Evolutionary conservation across 2,113 vertebrate species (phyloP), one percentile per base, ranked within the genome.

Genomic region (Phainopepla nitens): DNA sequence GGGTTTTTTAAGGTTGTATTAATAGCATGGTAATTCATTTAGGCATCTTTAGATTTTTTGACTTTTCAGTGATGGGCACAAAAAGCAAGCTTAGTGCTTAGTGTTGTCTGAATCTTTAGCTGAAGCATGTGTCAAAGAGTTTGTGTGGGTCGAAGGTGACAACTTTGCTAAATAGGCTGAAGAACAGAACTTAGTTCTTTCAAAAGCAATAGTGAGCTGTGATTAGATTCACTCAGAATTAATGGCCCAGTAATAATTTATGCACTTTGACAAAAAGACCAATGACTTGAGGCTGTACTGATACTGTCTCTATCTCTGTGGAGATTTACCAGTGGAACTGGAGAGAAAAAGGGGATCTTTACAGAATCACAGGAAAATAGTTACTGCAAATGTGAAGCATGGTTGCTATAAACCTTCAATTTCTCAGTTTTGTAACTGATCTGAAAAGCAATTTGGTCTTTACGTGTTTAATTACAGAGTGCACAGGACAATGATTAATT

Each of bases 181-280:
- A 75, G 20, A 94, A 27, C 22, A 36, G 27, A 89, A 80, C 7
- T 47, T 69, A 69, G 51, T 78, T 66, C 47, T 70, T 94, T 82
- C 81, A 90, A 97, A 97, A 93, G 33, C 62, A 97, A 41, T 33
- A 96, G 23, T 49, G 69, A 84, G 4, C 39, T 73, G 73, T 47
- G 22, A 82, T 65, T 57, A 45, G 36, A 78, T 20, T 93, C 10
- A 76, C 10, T 33, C 62, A 66, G 81, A 92, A 83, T 65, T 83
- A 94, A 83, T 45, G 33, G 27, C n/a, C 45, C 36, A 80, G 41
- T 76, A 88, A 81, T 77, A 72, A 83, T 81, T 75, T 44, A 47
- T 24, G 42, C 91, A 81, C 4, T 82, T 87, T 72, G 28, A 73
- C 86, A 93, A 82, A 79, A 47, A 12, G 5, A 6, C 10, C n/a